Percentiles rank a stretch among this genome's conserved stretches.
phyloP scores from a whole-genome alignment of 2,888 invertebrate species.

The Stratiomys singularior region DNA sequence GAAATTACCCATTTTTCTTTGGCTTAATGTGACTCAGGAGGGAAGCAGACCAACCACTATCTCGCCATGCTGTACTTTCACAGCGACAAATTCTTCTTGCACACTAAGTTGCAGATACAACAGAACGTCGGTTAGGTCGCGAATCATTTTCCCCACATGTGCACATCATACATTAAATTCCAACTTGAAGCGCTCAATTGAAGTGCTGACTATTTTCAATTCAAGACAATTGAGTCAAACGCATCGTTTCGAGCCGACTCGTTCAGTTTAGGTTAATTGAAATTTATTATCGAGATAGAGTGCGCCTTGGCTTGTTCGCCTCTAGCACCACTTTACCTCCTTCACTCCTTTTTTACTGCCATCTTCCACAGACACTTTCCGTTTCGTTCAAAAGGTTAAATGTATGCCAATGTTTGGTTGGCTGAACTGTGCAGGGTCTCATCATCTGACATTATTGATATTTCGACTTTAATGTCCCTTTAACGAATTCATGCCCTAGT shows the following conservation, averaged over 20 bases:
- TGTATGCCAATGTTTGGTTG: conserved; percentile 14
- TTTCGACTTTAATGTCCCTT: conserved; percentile 28
- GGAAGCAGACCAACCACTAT: too few relatives aligned
- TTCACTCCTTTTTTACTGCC: neutral
- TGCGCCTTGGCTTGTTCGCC: neutral
- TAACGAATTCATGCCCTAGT: conserved; percentile 35
- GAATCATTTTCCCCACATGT: conserved; percentile 21
- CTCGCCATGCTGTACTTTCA: neutral
- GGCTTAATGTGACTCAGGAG: too few relatives aligned
- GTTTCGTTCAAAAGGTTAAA: conserved; percentile 2
- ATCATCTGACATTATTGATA: conserved; percentile 13
- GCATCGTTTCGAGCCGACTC: conserved; percentile 46
- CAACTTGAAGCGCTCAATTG: conserved; percentile 46
- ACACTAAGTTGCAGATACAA: conserved; percentile 2
- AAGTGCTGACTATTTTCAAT: conserved; percentile 50
- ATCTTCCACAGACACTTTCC: conserved; percentile 5
- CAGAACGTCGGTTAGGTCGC: neutral
- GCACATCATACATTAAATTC: neutral
- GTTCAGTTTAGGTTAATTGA: conserved; percentile 47
- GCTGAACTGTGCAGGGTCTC: too few relatives aligned
- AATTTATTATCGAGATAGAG: conserved; percentile 46
- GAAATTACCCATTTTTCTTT: too few relatives aligned
- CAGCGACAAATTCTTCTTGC: neutral
- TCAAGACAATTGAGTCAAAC: conserved; percentile 51
- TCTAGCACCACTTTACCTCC: neutral